Evolutionary conservation across 2,797 vertebrate species (phyloP).

Genomic region (Macropodus opercularis): DNA sequence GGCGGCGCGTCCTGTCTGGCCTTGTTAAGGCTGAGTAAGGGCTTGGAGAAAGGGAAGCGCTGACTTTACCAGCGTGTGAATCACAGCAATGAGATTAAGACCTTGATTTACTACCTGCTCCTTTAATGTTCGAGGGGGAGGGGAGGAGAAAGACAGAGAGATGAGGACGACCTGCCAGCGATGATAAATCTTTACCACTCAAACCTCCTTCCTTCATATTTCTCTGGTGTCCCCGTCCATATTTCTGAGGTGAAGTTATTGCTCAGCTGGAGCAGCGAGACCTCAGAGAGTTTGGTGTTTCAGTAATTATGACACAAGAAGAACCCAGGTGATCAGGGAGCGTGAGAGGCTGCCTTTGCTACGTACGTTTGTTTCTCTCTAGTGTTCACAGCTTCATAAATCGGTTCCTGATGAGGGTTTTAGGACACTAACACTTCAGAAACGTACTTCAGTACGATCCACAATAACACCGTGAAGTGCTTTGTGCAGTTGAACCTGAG

Average conservation of each 20-base stretch:
- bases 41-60: neutral
- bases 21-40: conserved; percentile 8
- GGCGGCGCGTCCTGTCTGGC: neutral
- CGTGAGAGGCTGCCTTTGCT: no score
- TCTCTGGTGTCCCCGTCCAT: conserved; percentile 15
- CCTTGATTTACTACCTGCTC: conserved; percentile 34
- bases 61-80: conserved; percentile 39
- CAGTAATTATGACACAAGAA: no score
- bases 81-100: conserved; percentile 32
- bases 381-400: no score
- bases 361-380: no score
- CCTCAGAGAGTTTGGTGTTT: neutral
- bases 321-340: no score
- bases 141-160: conserved; percentile 9
- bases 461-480: neutral
- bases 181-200: conserved; percentile 19
- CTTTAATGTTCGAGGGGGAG: neutral
- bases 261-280: neutral
- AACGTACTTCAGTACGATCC: conserved; percentile 13
- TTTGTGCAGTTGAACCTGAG: neutral
- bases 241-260: conserved; percentile 3
- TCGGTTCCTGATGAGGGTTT: neutral
- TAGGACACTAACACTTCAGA: no score
- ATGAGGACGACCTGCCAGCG: conserved; percentile 20
- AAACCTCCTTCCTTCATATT: neutral